Evolutionary conservation across 2,113 vertebrate genomes (phyloP).

Genomic region (Irena cyanogastra): DNA sequence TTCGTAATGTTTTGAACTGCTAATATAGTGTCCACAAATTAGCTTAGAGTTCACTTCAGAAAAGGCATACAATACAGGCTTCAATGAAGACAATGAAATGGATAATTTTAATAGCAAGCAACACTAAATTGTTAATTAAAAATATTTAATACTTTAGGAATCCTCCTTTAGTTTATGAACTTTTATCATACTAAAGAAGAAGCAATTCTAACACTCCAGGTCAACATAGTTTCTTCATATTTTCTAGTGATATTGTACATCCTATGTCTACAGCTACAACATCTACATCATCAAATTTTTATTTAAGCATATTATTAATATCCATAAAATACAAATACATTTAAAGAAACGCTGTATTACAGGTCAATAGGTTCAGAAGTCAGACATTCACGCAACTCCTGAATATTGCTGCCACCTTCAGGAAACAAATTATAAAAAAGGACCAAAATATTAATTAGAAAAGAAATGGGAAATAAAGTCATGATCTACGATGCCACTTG

Average conservation of each 20-base stretch:
- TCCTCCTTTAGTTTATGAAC: not conserved
- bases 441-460: not conserved
- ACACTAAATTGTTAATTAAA: not conserved
- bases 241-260: not conserved
- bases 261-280: not conserved
- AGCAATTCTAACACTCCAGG: not conserved
- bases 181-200: not conserved
- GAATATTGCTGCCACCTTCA: slow-evolving; percentile 61
- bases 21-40: not conserved
- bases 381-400: not conserved
- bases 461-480: not conserved
- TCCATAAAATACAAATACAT: not conserved
- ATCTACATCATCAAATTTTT: not conserved
- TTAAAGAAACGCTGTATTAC: not conserved
- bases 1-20: not conserved
- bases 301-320: not conserved
- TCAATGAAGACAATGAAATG: not conserved
- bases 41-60: not conserved
- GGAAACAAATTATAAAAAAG: slow-evolving; percentile 6
- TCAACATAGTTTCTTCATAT: not conserved
- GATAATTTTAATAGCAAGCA: not conserved
- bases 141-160: not conserved
- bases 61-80: not conserved
- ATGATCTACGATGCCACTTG: not conserved
- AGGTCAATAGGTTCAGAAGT: slow-evolving; percentile 2